Evolutionary conservation across 2,113 vertebrate species (phyloP), one percentile per base, ranked within the genome.

Genomic region (Trochalopteron elliotii): DNA sequence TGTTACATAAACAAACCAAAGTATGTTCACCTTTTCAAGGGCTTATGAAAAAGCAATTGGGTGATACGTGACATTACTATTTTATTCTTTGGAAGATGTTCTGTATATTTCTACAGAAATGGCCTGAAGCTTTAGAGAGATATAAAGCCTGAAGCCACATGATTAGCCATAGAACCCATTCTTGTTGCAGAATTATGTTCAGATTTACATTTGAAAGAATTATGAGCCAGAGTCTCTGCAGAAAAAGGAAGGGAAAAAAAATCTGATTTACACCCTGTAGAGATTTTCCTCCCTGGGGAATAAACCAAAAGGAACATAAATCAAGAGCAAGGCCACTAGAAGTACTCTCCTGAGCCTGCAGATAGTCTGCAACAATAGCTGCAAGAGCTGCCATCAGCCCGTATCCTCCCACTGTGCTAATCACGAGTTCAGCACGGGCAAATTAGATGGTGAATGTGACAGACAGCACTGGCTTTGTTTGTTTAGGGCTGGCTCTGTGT

Each of bases 131-230:
- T 76, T 90, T 83, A 47, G 45, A 80, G 67, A 70, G 69, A 56
- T 76, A 69, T 39, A 83, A 90, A 83, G 69, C 84, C 84, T 45
- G 56, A 60, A 94, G 80, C 61, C 69, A 69, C 49, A 40, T 49
- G 83, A 92, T 89, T 84, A 92, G 80, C 85, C 61, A 52, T 13
- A 57, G 88, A 84, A 89, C 35, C 60, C 37, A 64, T 83, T 91
- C 85, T 39, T 72, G 60, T 37, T 87, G 49, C 72, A 93, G 88
- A 96, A 96, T 95, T 93, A 93, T 87, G 69, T 83, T 90, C 86
- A 60, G 77, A 90, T 95, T 97, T 96, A 93, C 86, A 89, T 96
- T 93, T 89, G 86, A 96, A 95, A 97, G 94, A 95, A 81, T 95
- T 93, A 95, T 10, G 64, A 94, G 47, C 28, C 47, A 77, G 56